Evolutionary conservation across 2,888 invertebrate genomes (phyloP).

Genomic region (Leucoma salicis): DNA sequence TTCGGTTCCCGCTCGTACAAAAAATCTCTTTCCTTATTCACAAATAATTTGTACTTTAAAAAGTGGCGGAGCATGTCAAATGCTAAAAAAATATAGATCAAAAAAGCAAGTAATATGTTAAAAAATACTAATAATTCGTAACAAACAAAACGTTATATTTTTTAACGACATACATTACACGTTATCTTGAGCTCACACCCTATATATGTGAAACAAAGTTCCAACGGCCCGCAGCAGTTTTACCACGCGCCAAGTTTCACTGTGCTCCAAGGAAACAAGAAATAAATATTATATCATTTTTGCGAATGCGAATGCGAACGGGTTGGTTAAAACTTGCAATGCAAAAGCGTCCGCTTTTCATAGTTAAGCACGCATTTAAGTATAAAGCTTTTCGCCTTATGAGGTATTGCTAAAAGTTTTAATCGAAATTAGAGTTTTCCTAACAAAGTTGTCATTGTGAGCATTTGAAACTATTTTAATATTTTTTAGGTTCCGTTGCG

Average conservation of each 20-base stretch:
- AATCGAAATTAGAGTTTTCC: constrained; percentile 13
- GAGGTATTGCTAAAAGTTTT: constrained; percentile 15
- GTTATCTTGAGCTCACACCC: constrained; percentile 35
- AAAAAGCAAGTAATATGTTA: too few species aligned
- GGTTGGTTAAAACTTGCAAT: constrained; percentile 34
- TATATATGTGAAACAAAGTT: constrained; percentile 34
- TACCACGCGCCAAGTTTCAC: constrained; percentile 35
- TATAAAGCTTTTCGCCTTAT: constrained; percentile 23
- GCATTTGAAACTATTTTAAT: too few species aligned
- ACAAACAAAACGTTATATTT: constrained; percentile 36
- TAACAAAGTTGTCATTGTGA: too few species aligned
- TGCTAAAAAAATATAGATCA: too few species aligned
- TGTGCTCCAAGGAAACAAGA: constrained; percentile 32
- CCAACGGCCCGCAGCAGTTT: constrained; percentile 32
- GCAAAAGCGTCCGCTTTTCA: constrained; percentile 16
- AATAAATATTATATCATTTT: constrained; percentile 46
- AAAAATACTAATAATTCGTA: too few species aligned
- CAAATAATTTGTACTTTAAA: too few species aligned
- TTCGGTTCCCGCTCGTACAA: too few species aligned
- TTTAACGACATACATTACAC: constrained; percentile 35
- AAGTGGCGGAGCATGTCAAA: too few species aligned
- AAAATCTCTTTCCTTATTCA: too few species aligned
- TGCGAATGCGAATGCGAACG: constrained; percentile 32
- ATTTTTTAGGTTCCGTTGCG: too few species aligned
- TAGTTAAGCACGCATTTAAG: constrained; percentile 23